phyloP scores from a whole-genome alignment of 1,140 invertebrate species.

The Hylaeus anthracinus region DNA sequence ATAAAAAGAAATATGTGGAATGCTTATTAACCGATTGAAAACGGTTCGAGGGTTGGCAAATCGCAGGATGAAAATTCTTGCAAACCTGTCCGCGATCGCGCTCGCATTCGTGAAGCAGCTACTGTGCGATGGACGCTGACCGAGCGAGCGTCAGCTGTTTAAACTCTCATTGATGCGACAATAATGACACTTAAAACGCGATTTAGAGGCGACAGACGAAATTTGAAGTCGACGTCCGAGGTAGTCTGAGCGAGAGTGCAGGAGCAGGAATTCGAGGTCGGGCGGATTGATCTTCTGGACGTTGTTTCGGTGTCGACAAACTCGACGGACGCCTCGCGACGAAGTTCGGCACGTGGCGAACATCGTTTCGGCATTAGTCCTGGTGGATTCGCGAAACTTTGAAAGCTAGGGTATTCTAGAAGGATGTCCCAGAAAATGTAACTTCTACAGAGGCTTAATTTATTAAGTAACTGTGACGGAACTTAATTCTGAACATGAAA shows the following conservation, averaged over 20 bases:
- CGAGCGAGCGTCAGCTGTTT: constrained; percentile 28
- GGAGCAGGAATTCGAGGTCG: constrained; percentile 30
- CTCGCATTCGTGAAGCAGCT: not conserved
- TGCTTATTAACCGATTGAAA: no score
- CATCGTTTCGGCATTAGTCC: not conserved
- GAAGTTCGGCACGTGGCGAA: not conserved
- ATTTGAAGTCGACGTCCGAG: not conserved
- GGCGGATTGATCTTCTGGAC: constrained; percentile 15
- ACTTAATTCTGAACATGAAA: no score
- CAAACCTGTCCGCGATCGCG: constrained; percentile 33
- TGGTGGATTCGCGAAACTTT: not conserved
- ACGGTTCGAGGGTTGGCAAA: no score
- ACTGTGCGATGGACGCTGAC: constrained; percentile 6
- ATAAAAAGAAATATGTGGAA: no score
- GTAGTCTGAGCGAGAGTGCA: not conserved
- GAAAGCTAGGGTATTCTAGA: no score
- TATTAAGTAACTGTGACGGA: no score
- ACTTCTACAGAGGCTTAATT: no score
- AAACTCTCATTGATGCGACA: constrained; percentile 26
- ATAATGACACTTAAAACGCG: constrained; percentile 51
- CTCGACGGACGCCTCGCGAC: not conserved
- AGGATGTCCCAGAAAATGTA: no score
- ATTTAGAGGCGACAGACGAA: constrained; percentile 26
- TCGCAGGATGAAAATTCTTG: constrained; percentile 30
- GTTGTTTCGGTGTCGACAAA: constrained; percentile 7